Base-by-base conservation (phyloP, 2,888 invertebrate genomes). In the Caenorhabditis panamensis region DNA sequence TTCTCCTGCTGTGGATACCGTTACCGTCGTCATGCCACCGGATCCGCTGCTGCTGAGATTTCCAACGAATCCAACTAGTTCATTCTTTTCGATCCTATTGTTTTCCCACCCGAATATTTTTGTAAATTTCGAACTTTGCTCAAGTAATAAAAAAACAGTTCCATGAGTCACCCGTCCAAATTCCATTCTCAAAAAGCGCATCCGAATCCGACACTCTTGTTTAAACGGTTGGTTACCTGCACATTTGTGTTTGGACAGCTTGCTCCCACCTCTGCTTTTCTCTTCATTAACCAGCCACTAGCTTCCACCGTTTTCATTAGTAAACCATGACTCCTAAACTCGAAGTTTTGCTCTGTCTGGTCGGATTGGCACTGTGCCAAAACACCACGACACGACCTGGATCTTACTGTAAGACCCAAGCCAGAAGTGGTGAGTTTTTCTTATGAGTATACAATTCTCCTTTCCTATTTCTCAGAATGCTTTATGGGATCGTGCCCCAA, bases 401-500 rank as follows among this genome's bases (percentile, higher is more conserved):
- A 9, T 53, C 66, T 6, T 75, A 75, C 53, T 75, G 75, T 53
- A 75, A 36, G 28, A 41, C 59, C 3, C 53, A 59, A 24, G 51
- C 75, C 9, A 75, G 75, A 75, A 75, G 75, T 53, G 75, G 75
- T 75, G 24, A 26, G 64, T 36, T 9, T 20, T 54, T 51, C 13
- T 18, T 56, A 0, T 13, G 18, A 11, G 22, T 4, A 16, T 56
- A 13, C 0, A n/a, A 47, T 20, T 1, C n/a, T 36, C 6, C 9
- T 11, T 20, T 28, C n/a, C 13, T 4, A 26, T 22, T 56, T 2
- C 73, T 47, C 66, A 83, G 83, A 67, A 53, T 83, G 83, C 53
- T 83, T 83, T 58, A n/a, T 72, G 62, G 83, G 83, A 31, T n/a
- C 64, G 18, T 83, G 83, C 56, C 81, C 83, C 31, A 28, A 44